phyloP scores from a whole-genome alignment of 2,888 invertebrate species.

The Drosophila paracracens region DNA sequence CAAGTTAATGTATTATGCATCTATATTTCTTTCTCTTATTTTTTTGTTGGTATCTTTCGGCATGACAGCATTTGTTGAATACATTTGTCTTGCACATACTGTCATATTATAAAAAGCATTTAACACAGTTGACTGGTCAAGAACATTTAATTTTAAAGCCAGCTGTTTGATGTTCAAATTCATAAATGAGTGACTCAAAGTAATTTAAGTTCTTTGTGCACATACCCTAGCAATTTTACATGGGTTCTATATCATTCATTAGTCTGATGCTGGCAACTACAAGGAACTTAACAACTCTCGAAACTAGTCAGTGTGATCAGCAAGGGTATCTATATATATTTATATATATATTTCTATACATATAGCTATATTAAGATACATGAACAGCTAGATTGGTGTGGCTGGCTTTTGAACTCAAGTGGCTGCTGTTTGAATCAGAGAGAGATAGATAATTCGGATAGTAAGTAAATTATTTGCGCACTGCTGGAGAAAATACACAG shows the following conservation, averaged over 20 bases:
- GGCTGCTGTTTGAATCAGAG: slow-evolving; percentile 27
- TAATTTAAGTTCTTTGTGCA: neutral
- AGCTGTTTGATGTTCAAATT: neutral
- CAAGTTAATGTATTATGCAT: slow-evolving; percentile 1
- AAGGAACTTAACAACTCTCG: neutral
- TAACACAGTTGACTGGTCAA: neutral
- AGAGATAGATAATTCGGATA: slow-evolving; percentile 34
- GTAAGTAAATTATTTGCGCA: slow-evolving; percentile 59
- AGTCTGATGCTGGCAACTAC: neutral
- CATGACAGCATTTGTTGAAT: neutral
- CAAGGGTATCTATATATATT: neutral
- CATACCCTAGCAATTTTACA: neutral
- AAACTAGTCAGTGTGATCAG: neutral
- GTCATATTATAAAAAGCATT: neutral
- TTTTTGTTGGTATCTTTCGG: neutral
- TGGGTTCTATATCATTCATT: neutral
- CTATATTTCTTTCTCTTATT: neutral
- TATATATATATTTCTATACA: neutral
- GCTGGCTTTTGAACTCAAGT: slow-evolving; percentile 52
- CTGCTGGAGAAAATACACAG: slow-evolving; percentile 27
- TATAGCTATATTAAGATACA: neutral
- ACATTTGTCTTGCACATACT: neutral
- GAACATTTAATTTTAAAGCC: neutral
- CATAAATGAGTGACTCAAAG: neutral
- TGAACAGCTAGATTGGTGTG: slow-evolving; percentile 22